Evolutionary conservation across 2,797 vertebrate species (phyloP).

Genomic region (Microhierax caerulescens): DNA sequence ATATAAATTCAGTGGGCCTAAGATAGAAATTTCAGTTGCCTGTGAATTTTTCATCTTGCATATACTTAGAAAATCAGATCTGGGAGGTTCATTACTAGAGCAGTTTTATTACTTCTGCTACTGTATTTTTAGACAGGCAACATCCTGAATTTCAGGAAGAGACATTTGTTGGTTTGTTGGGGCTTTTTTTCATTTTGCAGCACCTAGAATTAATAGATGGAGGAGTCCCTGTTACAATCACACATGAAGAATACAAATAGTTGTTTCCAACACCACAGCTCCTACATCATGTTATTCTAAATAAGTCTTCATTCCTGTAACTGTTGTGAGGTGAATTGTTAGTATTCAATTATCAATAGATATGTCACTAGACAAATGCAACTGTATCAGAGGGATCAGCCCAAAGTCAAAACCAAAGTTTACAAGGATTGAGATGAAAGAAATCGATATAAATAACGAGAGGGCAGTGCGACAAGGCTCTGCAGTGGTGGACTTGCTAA

Average conservation of each 20-base stretch:
- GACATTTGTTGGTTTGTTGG: not conserved
- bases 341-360: not conserved
- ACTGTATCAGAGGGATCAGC: not conserved
- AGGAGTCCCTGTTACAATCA: not conserved
- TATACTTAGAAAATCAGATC: not conserved
- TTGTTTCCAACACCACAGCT: not conserved
- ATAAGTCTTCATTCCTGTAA: not conserved
- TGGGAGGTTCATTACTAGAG: not conserved
- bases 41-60: not conserved
- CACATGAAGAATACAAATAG: not conserved
- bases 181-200: not conserved
- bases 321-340: not conserved
- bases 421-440: not conserved
- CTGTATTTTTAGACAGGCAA: not conserved
- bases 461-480: not conserved
- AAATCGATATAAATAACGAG: not conserved
- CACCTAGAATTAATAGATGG: not conserved
- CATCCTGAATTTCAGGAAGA: not conserved
- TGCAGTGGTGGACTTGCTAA: slow-evolving; percentile 35
- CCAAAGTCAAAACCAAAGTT: not conserved
- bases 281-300: not conserved
- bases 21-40: not conserved
- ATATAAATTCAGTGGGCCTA: not conserved
- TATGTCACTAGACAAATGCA: slow-evolving; percentile 11
- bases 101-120: not conserved